These are phyloP conservation scores for Amblyopsis rosae DNA, from an alignment of 2,113 vertebrate genomes.

Conservation along the genomic window DNA sequence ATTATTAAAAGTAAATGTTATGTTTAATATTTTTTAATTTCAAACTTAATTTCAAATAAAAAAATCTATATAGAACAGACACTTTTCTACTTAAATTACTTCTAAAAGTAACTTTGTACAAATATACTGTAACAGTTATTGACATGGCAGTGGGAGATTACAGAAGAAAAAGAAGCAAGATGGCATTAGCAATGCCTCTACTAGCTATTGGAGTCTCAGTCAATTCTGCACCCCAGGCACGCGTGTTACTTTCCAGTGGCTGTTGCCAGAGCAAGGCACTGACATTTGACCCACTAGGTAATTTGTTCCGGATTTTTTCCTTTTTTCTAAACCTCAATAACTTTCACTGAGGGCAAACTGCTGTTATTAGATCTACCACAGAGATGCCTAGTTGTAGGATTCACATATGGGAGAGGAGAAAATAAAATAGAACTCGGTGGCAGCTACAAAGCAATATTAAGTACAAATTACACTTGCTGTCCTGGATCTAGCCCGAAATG, in stretches of 20 bases:
- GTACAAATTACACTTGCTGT: too few relatives aligned
- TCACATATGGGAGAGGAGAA: neutral
- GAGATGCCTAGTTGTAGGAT: neutral
- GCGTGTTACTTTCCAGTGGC: conserved; percentile 1
- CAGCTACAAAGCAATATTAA: too few relatives aligned
- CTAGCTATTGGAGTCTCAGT: neutral
- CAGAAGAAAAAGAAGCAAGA: too few relatives aligned
- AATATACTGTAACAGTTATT: too few relatives aligned
- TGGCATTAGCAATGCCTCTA: neutral
- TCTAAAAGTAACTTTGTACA: too few relatives aligned
- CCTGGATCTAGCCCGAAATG: neutral
- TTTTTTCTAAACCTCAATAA: neutral
- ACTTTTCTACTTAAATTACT: too few relatives aligned
- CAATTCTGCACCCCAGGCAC: conserved; percentile 1
- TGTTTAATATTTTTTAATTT: too few relatives aligned
- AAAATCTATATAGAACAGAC: too few relatives aligned
- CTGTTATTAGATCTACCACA: neutral
- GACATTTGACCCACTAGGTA: neutral
- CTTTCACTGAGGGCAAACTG: neutral
- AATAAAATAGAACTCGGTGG: conserved; percentile 26
- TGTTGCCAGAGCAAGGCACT: neutral
- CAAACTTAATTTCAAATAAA: too few relatives aligned
- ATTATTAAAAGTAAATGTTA: too few relatives aligned
- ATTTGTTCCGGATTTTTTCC: neutral
- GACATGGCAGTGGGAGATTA: too few relatives aligned